Evolutionary conservation across 2,113 vertebrate species (phyloP), one percentile per base, ranked within the genome.

Genomic region (Toxotes jaculatrix): DNA sequence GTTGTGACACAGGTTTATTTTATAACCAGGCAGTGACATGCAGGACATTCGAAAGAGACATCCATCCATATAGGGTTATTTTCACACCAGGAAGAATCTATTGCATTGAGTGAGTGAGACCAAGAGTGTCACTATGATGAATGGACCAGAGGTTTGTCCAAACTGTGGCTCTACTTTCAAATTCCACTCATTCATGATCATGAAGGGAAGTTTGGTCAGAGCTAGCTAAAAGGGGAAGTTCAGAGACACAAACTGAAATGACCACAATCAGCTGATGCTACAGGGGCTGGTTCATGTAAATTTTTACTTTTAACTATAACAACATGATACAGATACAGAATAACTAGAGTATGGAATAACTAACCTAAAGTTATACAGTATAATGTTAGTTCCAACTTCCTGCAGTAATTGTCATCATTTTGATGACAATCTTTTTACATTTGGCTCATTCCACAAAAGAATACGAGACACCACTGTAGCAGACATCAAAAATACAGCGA

Each of bases 171-270:
- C 34, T 59, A 73, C 68, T 84, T 88, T 83, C 73, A 77, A 76
- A 85, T 69, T 76, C 77, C 73, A 80, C 60, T 84, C 88, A 88
- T 87, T 90, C 85, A 88, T 87, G 82, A 79, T 84, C 21, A 19
- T 42, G 34, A 73, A 77, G 71, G 82, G 82, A 88, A 70, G 62
- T 80, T 78, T 40, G 40, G 56, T 78, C 32, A 27, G 65, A 19
- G 59, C 45, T 38, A 67, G 55, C 69, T 66, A 80, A 83, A 88
- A 81, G 64, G 34, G 79, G 76, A 88, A 79, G 57, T 78, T 83
- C 13, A 59, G 7, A 59, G 31, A 73, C 23, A 65, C 9, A 34
- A 55, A 84, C n/a, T 63, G 64, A 83, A 69, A 81, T 83, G 68
- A 49, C 69, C 66, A 63, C 43, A 32, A 64, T 51, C 80, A 79